Conservation (phyloP, 2,888 invertebrate genomes). For the Drosophila yooni region DNA sequence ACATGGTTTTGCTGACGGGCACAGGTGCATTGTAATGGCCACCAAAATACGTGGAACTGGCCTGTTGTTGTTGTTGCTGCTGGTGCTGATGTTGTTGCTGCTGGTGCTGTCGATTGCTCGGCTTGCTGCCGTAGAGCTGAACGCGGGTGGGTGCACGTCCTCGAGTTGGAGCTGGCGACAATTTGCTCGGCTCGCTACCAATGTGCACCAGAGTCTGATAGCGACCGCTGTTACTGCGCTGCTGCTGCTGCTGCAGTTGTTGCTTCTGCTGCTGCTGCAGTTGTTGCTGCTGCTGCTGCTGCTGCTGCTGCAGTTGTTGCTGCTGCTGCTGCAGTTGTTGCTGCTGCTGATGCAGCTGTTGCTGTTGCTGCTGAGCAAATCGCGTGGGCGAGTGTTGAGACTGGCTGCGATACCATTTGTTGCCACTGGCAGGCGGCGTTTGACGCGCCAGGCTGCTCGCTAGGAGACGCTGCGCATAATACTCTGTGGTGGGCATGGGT, state of each 20-base stretch:
- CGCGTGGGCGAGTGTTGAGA: slow-evolving; percentile 34
- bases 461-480: slow-evolving; percentile 62
- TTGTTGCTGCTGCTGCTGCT: background rate
- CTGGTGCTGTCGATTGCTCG: slow-evolving; percentile 43
- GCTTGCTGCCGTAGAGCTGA: slow-evolving; percentile 71
- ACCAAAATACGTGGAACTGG: slow-evolving; percentile 66
- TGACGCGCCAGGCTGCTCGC: slow-evolving; percentile 51
- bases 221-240: slow-evolving; percentile 52
- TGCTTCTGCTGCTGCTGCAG: slow-evolving; percentile 15
- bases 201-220: slow-evolving; percentile 84
- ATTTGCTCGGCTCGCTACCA: slow-evolving; percentile 60
- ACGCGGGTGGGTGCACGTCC: slow-evolving; percentile 76
- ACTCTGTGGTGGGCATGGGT: slow-evolving; percentile 82
- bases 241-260: slow-evolving; percentile 19
- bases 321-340: slow-evolving; percentile 19
- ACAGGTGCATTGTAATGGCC: slow-evolving; percentile 72
- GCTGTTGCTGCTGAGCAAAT: slow-evolving; percentile 1
- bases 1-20: slow-evolving; percentile 34
- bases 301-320: slow-evolving; percentile 7
- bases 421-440: background rate
- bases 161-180: slow-evolving; percentile 36
- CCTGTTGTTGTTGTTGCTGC: slow-evolving; percentile 26
- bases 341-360: slow-evolving; percentile 4
- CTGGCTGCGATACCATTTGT: slow-evolving; percentile 54
- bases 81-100: slow-evolving; percentile 18